phyloP scores from a whole-genome alignment of 2,113 vertebrate genomes.

The Oreochromis aureus region DNA sequence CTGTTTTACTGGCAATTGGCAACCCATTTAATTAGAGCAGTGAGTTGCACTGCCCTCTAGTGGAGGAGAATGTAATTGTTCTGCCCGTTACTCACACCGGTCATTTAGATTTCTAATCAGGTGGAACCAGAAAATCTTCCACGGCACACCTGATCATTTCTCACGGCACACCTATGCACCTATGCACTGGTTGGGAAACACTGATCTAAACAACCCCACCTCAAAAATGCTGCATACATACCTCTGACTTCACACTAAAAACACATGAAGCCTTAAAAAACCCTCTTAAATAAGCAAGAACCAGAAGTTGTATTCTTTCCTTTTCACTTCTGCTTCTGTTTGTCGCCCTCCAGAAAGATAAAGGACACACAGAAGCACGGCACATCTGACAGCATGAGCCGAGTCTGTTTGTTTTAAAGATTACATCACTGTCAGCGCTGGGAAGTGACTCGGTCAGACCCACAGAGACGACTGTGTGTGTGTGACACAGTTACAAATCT shows the following conservation, averaged over 20 bases:
- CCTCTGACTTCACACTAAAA: background rate
- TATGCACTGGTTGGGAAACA: background rate
- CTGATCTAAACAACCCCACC: background rate
- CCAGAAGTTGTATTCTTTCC: background rate
- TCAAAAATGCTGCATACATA: background rate
- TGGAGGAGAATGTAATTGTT: background rate
- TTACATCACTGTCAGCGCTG: background rate
- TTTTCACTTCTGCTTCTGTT: background rate
- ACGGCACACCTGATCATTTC: background rate
- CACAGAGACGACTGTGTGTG: background rate
- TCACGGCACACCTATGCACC: background rate
- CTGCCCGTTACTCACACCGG: background rate
- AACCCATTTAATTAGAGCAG: background rate
- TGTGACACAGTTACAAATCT: background rate
- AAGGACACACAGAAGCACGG: background rate
- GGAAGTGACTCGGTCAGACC: background rate
- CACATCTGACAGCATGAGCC: background rate
- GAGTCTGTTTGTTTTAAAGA: background rate
- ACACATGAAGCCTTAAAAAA: fast-evolving
- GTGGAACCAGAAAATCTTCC: background rate
- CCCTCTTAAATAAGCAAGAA: background rate
- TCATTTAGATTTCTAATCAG: background rate
- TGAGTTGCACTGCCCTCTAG: background rate
- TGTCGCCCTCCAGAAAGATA: background rate
- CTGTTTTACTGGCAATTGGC: background rate